These are phyloP conservation scores for Phrixothrix hirtus DNA, from an alignment of 2,888 invertebrate genomes.

Conservation along the genomic window DNA sequence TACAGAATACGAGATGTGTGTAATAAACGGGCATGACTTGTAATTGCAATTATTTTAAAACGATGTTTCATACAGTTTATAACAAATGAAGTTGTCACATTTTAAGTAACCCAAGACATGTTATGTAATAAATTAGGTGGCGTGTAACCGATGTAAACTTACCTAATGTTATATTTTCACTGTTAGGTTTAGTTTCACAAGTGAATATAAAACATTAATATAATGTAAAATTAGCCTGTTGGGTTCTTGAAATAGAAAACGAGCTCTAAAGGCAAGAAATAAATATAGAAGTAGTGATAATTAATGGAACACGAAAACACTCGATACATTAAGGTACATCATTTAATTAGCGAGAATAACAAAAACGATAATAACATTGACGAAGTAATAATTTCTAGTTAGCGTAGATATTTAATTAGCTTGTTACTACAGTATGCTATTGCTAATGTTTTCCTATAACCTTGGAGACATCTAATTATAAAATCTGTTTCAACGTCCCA, in stretches of 20 bases:
- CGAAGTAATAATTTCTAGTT: not conserved
- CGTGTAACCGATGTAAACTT: not conserved
- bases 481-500: conserved; percentile 34
- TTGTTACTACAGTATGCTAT: conserved; percentile 7
- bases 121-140: not conserved
- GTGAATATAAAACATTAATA: not conserved
- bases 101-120: not conserved
- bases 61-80: conserved; percentile 1
- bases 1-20: too few species aligned
- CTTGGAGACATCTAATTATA: conserved; percentile 29
- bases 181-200: not conserved
- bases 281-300: not conserved
- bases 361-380: not conserved
- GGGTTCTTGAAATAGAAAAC: too few species aligned
- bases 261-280: too few species aligned
- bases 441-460: conserved; percentile 16
- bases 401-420: not conserved
- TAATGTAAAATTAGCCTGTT: too few species aligned
- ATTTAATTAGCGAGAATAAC: not conserved
- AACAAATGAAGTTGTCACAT: conserved; percentile 2
- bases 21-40: not conserved
- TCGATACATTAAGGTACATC: too few species aligned
- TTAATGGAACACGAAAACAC: too few species aligned
- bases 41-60: not conserved
- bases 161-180: not conserved